Conservation (phyloP, 2,113 vertebrate genomes). For the Emydocephalus ijimae region DNA sequence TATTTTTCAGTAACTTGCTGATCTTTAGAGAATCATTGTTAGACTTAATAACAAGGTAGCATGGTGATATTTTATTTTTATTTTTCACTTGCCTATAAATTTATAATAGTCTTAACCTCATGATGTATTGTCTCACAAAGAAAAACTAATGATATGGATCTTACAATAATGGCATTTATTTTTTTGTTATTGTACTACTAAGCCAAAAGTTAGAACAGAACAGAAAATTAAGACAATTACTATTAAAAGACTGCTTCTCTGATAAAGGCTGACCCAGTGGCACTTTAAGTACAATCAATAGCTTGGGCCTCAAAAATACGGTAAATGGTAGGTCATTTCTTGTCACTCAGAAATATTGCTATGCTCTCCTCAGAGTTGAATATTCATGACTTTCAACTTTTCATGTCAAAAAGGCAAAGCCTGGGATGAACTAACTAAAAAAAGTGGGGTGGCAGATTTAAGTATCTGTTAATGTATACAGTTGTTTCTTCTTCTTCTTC, state of each 20-base stretch:
- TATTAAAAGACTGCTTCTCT: not conserved
- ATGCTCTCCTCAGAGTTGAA: not conserved
- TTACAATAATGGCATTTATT: not conserved
- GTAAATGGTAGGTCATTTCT: not conserved
- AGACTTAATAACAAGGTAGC: slow-evolving; percentile 34
- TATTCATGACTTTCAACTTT: not conserved
- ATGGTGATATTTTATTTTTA: slow-evolving; percentile 26
- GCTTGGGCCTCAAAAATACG: not conserved
- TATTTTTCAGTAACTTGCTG: slow-evolving; percentile 40
- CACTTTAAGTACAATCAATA: not conserved
- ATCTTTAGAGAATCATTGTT: slow-evolving; percentile 31
- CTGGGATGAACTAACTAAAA: not conserved
- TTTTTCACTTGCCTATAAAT: slow-evolving; percentile 37
- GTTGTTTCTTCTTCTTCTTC: not conserved
- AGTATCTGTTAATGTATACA: not conserved
- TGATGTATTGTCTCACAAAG: not conserved
- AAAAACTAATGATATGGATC: not conserved
- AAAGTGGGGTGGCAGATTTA: not conserved
- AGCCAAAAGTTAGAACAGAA: not conserved
- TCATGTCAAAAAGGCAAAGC: not conserved
- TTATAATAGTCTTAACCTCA: slow-evolving; percentile 36
- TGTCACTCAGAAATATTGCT: not conserved
- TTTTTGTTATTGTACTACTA: not conserved
- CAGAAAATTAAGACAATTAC: not conserved
- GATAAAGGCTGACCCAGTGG: not conserved